Evolutionary conservation across 2,113 vertebrate genomes (phyloP), one percentile per base, ranked within the genome.

Genomic region (Paedocypris sp.): DNA sequence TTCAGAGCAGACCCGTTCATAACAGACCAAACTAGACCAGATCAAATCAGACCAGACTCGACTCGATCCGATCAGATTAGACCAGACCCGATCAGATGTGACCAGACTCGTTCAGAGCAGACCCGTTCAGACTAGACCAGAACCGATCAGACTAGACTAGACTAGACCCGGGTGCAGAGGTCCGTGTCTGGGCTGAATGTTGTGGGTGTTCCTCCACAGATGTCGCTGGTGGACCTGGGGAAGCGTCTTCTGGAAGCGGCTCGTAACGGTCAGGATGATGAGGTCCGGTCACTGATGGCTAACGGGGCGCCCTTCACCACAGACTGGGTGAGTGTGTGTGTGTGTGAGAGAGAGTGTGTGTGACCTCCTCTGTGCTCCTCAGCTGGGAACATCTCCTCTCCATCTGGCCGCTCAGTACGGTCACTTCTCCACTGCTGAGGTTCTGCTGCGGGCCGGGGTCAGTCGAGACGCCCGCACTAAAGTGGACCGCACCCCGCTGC

Each of bases 381-480:
- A 97, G 93, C 73, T 96, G 28, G 93, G 93, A 19, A 96, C 88
- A 0, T 97, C 92, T 0, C 91, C 91, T 0, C 86, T 97, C 12
- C 92, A 97, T 65, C 84, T 97, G 2, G 93, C 93, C 0, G 92
- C 92, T 31, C 92, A 92, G 75, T 77, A 87, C 0, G 93, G 93
- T 1, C 92, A 95, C 71, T 92, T 89, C 50, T 93, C 91, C 5
- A 96, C 92, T 0, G 92, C 92, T 0, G 91, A 95, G 32, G 91
- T 96, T 4, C 87, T 97, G 52, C 87, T 97, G 1, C 80, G 90
- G 5, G 93, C 92, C 0, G 93, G 93, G 0, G 88, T 96, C 19
- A 95, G 93, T 81, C 80, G 90, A 48, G 92, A 97, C 4, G 93
- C 92, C 12, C 88, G 93, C 1, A 97, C 93, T 25, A 95, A 96